Base-by-base conservation (phyloP, 2,888 invertebrate genomes). In the Gari tellinella region DNA sequence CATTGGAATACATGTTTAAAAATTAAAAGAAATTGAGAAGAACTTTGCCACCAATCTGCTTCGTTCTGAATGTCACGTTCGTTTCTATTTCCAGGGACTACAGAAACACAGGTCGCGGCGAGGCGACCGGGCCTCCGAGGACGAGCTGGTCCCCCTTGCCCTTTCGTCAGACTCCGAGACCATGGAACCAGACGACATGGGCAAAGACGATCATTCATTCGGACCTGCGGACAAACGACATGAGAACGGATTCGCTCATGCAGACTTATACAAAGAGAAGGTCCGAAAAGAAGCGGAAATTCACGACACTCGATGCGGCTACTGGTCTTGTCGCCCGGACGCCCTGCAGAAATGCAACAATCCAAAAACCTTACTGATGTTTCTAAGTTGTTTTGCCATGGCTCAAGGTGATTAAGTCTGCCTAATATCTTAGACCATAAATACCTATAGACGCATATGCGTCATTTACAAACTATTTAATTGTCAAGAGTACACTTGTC, bases 281-380 rank as follows among this genome's bases (percentile, higher is more conserved):
- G 43, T 55, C 45, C 46, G 43, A 25, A 19, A 25, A 17, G 43
- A n/a, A 21, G 17, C 19, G n/a, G 69, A 67, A 14, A 63, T 67
- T 15, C 72, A 64, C 8, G 83, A 81, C 12, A 80, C 76, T 8
- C 61, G 80, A 14, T 88, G 88, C 75, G 86, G 88, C 17, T 82
- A 83, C 48, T 79, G 83, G 40, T 51, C 63, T 4, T 88, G 81
- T 66, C 73, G 82, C 19, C 88, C 89, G 15, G 64, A 80, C 49
- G 74, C 80, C 40, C 72, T 89, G 38, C 87, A 86, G 68, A 60
- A 67, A 21, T 83, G 84, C 70, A 88, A 89, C 75, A 87, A 87
- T 31, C 88, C 89, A 0, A 86, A 84, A 62, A 79, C 74, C 26
- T 62, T 88, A 14, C 73, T 89, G n/a, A 70, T 85, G 53, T 88